Base-by-base conservation (phyloP, 2,888 invertebrate species). In the Achlya flavicornis region DNA sequence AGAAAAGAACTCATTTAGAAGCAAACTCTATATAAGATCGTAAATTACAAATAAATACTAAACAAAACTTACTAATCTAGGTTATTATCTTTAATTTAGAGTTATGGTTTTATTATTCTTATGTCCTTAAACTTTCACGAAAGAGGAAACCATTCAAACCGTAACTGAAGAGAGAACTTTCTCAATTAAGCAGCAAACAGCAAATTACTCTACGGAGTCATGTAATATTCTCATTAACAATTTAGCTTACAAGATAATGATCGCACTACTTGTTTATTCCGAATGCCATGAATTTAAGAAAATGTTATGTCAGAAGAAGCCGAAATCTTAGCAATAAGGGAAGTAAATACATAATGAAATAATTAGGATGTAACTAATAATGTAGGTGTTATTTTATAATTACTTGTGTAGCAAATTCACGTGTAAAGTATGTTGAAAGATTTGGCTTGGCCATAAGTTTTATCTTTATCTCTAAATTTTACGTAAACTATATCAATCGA, bases 221-320 rank as follows among this genome's bases (percentile, higher is more conserved):
- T 19, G 53, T 53, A 53, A 53, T 53, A n/a, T 53, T 53, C 48
- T 16, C 48, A 53, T 53, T 53, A 53, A 19, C 48, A 53, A 48
- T 0, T 48, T 53, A 19, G 53, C 19, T 53, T n/a, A 53, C 6
- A 19, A 53, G 53, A 53, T 53, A 53, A 53, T 53, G 14, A n/a
- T 53, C 53, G 53, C 10, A 19, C 53, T 7, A 53, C 53, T 53
- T 53, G 53, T 8, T 53, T 19, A 7, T 53, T 53, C 19, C 53
- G 53, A 53, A 10, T 53, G 8, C 48, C 48, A 53, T 53, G 53
- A 53, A 53, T 53, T 19, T 53, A 10, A 53, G 19, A 46, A n/a
- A 16, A 60, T 41, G 60, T 60, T 19, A 60, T 43, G 60, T 60
- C 60, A 60, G 12, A 26, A 12, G 19, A 43, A 60, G 60, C 60